These are phyloP conservation scores for Amia ocellicauda DNA, from an alignment of 2,113 vertebrate genomes.

Conservation along the genomic window DNA sequence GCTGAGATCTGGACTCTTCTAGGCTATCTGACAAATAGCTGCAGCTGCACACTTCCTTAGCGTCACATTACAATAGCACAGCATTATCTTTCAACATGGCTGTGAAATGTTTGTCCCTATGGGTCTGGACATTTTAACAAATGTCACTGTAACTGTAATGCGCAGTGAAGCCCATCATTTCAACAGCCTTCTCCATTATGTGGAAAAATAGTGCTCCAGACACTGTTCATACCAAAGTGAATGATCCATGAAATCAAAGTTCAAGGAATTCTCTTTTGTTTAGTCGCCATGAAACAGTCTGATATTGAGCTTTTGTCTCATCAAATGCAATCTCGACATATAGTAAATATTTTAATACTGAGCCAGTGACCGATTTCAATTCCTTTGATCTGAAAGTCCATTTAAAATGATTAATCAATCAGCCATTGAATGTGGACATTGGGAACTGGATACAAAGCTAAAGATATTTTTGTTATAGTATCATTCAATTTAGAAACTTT, in stretches of 20 bases:
- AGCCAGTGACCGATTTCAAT: too few relatives aligned
- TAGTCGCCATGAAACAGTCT: neutral
- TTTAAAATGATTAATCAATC: too few relatives aligned
- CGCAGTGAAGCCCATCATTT: conserved; percentile 30
- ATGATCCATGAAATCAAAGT: conserved; percentile 42
- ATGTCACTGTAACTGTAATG: conserved; percentile 34
- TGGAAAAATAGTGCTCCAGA: conserved; percentile 32
- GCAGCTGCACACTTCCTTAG: conserved; percentile 37
- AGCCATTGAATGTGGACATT: too few relatives aligned
- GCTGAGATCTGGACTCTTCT: conserved; percentile 24
- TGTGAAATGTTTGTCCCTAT: neutral
- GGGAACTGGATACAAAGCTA: too few relatives aligned
- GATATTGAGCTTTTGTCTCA: conserved; percentile 4
- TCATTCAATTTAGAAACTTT: too few relatives aligned
- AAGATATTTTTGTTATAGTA: too few relatives aligned
- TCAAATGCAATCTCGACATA: conserved; percentile 13
- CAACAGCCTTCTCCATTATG: conserved; percentile 26
- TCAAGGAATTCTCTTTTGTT: neutral
- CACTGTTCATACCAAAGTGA: conserved; percentile 36
- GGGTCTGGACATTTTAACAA: conserved; percentile 6
- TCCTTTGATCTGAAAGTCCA: too few relatives aligned
- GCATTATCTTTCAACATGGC: too few relatives aligned
- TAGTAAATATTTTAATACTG: neutral
- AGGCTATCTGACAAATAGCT: conserved; percentile 20
- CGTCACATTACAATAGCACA: conserved; percentile 27